phyloP scores from a whole-genome alignment of 2,797 vertebrate genomes.

The Prionace glauca region DNA sequence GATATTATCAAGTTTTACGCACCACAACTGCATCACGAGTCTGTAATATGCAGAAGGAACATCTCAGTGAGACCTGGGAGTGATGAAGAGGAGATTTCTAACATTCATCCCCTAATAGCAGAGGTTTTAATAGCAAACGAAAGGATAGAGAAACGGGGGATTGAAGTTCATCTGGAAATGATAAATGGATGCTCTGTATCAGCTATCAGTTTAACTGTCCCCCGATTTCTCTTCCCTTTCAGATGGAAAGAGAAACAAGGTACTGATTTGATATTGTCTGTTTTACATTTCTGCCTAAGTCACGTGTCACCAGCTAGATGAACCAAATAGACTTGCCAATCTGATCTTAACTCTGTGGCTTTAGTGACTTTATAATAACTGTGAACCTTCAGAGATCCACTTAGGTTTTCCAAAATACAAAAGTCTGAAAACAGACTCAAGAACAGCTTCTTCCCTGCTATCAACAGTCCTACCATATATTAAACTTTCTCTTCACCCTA shows the following conservation, averaged over 20 bases:
- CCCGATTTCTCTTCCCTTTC: not conserved
- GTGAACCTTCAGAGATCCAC: not conserved
- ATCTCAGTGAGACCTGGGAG: not conserved
- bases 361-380: not conserved
- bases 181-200: not conserved
- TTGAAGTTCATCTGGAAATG: not conserved
- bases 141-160: not conserved
- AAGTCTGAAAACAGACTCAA: no score
- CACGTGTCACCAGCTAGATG: not conserved
- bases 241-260: not conserved
- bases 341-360: no score
- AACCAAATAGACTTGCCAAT: not conserved
- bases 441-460: no score
- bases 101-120: not conserved
- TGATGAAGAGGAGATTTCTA: not conserved
- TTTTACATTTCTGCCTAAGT: not conserved
- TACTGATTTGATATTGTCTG: not conserved
- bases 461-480: no score
- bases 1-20: not conserved
- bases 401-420: not conserved
- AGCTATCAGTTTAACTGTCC: not conserved
- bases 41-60: not conserved
- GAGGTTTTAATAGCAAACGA: not conserved
- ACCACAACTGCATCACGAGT: not conserved
- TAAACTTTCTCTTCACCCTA: no score